phyloP scores from a whole-genome alignment of 2,888 invertebrate genomes.

The Rhamphomyia laevipes region DNA sequence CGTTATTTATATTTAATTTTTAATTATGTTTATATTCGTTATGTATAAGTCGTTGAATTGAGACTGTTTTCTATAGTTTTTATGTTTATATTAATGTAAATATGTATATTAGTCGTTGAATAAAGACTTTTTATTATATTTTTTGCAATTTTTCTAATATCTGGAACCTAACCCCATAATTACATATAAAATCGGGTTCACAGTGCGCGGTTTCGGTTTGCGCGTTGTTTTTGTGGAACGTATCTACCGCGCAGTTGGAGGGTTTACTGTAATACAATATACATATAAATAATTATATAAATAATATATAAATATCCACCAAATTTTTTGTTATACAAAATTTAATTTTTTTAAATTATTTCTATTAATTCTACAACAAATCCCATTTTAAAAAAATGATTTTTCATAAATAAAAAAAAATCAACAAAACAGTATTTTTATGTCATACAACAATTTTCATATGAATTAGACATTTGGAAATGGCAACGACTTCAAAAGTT shows the following conservation, averaged over 20 bases:
- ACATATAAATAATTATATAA: too few relatives aligned
- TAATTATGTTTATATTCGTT: not conserved
- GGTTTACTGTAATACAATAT: not conserved
- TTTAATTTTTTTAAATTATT: too few relatives aligned
- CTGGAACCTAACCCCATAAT: not conserved
- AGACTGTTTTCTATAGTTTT: constrained; percentile 1
- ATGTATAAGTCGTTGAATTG: not conserved
- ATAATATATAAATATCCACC: too few relatives aligned
- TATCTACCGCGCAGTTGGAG: not conserved
- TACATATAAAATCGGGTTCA: constrained; percentile 13
- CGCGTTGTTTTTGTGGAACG: constrained; percentile 31
- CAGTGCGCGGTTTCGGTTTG: constrained; percentile 29
- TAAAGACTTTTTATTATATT: not conserved
- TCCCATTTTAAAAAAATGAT: too few relatives aligned
- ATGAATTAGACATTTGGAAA: too few relatives aligned
- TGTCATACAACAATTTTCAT: too few relatives aligned
- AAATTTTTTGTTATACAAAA: too few relatives aligned
- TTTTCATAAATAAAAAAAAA: too few relatives aligned
- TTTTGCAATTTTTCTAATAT: not conserved
- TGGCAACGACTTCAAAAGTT: too few relatives aligned
- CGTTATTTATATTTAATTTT: not conserved
- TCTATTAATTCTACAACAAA: too few relatives aligned
- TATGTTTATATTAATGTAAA: not conserved
- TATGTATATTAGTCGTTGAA: not conserved
- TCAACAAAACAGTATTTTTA: too few relatives aligned